Evolutionary conservation across 2,888 invertebrate species (phyloP), one percentile per base, ranked within the genome.

Genomic region (Stenodema calcarata): DNA sequence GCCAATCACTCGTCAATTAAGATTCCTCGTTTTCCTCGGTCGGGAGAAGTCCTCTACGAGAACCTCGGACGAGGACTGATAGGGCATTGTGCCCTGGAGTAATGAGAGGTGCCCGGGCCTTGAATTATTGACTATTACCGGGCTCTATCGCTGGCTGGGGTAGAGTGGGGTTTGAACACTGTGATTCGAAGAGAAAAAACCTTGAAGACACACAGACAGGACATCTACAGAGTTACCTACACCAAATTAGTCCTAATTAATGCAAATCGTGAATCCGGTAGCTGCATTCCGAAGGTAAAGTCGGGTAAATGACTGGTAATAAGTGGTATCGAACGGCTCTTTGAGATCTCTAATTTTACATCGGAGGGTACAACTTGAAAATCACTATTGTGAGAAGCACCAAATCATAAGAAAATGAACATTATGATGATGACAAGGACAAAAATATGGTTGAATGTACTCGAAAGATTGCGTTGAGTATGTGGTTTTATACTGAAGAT

Each of bases 1-100:
- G 86, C 78, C 86, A 86, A 86, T 86, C 86, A 86, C 86, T 86
- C 86, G 86, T 86, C 86, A 86, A 86, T 86, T 86, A 86, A 86
- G 86, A 78, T 86, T 86, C 86, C 84, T 84, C 84, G 44, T 75
- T 73, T 84, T 27, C 84, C 84, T 84, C 28, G 70, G 18, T 81
- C 70, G 28, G 41, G 44, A 14, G 18, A 35, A 27, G 27, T 42
- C 84, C 30, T 47, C 73, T 42, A 30, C 7, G n/a, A 42, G 44
- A 23, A 42, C 27, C 78, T 44, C 42, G 35, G 42, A 27, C 27
- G 54, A 28, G 80, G 84, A 73, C 84, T 84, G 84, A 84, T 84
- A 84, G 84, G 84, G 84, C 82, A 84, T 84, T 84, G 84, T 84
- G 84, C 70, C 35, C 80, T n/a, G 41, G 69, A 69, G 82, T 82